Conservation (phyloP, 1,140 invertebrate genomes). For the Archivesica marissinica region DNA sequence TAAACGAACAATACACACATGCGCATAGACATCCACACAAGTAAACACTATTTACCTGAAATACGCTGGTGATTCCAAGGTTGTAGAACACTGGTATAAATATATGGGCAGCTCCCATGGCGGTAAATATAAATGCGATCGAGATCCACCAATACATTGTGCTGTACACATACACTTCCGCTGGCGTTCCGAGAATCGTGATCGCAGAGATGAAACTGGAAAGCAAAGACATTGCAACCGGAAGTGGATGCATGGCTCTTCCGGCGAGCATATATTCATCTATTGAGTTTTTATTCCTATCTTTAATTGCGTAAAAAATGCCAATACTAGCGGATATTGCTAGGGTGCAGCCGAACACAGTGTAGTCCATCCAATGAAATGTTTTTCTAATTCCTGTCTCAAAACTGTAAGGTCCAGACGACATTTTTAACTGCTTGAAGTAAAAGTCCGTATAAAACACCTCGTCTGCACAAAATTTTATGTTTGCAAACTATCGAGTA, state of each 20-base stretch:
- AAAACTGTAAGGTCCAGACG: too few species aligned
- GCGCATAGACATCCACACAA: too few species aligned
- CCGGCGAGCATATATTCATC: slow-evolving; percentile 92
- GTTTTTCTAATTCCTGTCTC: too few species aligned
- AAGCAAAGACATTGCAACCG: slow-evolving; percentile 81
- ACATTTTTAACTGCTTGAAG: too few species aligned
- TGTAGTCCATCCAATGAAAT: too few species aligned
- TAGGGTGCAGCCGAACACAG: too few species aligned
- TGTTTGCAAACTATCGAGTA: too few species aligned
- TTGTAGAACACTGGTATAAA: slow-evolving; percentile 96
- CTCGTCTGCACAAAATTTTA: too few species aligned
- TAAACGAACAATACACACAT: too few species aligned
- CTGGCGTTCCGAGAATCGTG: slow-evolving; percentile 90
- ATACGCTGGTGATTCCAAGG: slow-evolving; percentile 93
- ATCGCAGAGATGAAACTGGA: slow-evolving; percentile 97
- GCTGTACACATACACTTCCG: slow-evolving; percentile 81
- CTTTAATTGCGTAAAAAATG: too few species aligned
- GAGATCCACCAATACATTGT: slow-evolving; percentile 82
- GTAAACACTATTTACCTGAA: slow-evolving; percentile 89
- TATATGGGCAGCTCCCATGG: slow-evolving; percentile 91
- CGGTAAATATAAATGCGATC: slow-evolving; percentile 87
- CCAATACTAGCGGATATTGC: too few species aligned
- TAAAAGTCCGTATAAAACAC: too few species aligned
- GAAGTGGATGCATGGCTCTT: slow-evolving; percentile 88
- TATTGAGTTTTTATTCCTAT: slow-evolving; percentile 93